Base-by-base conservation (phyloP, 2,797 vertebrate genomes). In the Pangasius krempfi region DNA sequence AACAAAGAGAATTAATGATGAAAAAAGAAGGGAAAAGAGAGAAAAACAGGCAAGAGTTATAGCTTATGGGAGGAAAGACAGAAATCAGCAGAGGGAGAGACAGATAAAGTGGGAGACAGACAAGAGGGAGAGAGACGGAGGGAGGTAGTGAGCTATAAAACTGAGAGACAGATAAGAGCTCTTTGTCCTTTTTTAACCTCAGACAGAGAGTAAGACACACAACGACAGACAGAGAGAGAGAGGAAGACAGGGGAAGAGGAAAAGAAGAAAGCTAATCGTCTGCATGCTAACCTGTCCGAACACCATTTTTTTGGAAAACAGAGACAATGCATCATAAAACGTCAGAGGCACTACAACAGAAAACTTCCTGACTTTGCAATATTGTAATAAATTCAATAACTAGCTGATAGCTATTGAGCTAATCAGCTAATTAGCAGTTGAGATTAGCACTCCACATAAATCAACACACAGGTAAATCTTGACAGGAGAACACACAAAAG, bases 1-100 rank as follows among this genome's bases (percentile, higher is more conserved):
- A 40, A 80, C 33, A 62, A 82, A 30, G 72, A 85, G 44, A 85
- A 58, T 58, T 56, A 76, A 58, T 75, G 70, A 70, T 60, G 87
- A 44, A 66, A 68, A 62, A 68, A n/a, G 14, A 47, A 37, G 40
- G 33, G n/a, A 47, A 40, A 75, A 16, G 10, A 47, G 3, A 27
- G 70, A 44, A 73, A 72, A 75, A 44, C 70, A 27, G 72, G 75
- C 25, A 78, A 30, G 27, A 30, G 47, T 52, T 52, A 14, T 52
- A 78, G 18, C 50, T 52, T 30, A 52, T 78, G 73, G 50, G 40
- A 47, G 22, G n/a, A 16, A 50, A 85, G 16, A 58, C 3, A 82
- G 8, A 50, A 2, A 68, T n/a, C 5, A 10, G 27, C 12, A 84
- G 27, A 62, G n/a, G 44, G 64, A 52, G 9, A 66, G 56, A 86